Base-by-base conservation (phyloP, 2,797 vertebrate genomes). In the Danionella dracula region DNA sequence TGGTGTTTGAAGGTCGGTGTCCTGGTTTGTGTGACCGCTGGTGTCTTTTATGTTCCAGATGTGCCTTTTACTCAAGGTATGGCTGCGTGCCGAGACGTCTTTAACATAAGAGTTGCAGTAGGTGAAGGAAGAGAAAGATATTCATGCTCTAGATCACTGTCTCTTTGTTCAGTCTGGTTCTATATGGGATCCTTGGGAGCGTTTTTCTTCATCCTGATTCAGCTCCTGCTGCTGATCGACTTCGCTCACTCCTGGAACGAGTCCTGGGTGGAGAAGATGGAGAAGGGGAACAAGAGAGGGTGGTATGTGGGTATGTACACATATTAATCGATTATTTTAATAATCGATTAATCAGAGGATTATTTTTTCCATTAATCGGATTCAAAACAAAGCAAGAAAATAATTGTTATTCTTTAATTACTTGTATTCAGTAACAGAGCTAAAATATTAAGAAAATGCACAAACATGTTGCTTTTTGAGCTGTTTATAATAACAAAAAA, bases 1-100 rank as follows among this genome's bases (percentile, higher is more conserved):
- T 99, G 96, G 96, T 93, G 96, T 84, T 94, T 94, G 79, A 99
- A 99, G 85, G 81, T 95, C 61, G 89, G 86, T 76, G 89, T 83
- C 41, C 85, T 98, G 54, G 81, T 94, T 71, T 91, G 84, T 16
- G 76, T 96, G 71, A 94, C 89, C 82, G 89, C 89, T 19, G 93
- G 92, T 77, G 93, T 93, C 29, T 98, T 98, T 85, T 94, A 94
- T 75, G 96, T 99, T 73, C 95, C 95, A 1, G 92, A 94, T 48
- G 86, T 87, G 48, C 78, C 79, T 78, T 97, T 99, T 73, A 94
- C 89, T 34, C 73, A 67, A 61, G 63, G 86, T 89, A 85, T 82
- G 85, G 23, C 3, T 27, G 23, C 23, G 23, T 3, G 16, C n/a
- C n/a, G n/a, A n/a, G n/a, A n/a, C n/a, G n/a, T n/a, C n/a, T n/a